Conservation (phyloP, 2,797 vertebrate genomes). For the Brotula barbata region DNA sequence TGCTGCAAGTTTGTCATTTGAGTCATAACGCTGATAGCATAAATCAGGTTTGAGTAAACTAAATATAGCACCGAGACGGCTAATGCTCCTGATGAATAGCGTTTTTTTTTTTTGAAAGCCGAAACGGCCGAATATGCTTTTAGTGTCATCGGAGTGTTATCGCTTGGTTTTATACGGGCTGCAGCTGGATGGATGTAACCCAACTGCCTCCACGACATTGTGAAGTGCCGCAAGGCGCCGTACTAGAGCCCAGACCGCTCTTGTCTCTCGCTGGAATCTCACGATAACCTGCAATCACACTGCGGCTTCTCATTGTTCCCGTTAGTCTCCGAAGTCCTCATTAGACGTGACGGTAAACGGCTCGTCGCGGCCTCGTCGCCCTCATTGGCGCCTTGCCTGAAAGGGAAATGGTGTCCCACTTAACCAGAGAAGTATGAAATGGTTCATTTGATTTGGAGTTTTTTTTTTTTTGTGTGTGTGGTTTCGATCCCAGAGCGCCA, state of each 20-base stretch:
- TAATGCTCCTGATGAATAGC: no score
- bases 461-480: constrained; percentile 14
- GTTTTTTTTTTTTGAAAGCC: no score
- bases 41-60: no score
- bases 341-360: constrained; percentile 20
- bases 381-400: constrained; percentile 19
- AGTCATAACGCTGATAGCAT: no score
- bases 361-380: constrained; percentile 15
- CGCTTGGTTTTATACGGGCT: no score
- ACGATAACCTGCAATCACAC: constrained; percentile 37
- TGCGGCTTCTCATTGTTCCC: constrained; percentile 28
- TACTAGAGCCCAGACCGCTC: constrained; percentile 5
- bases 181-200: no score
- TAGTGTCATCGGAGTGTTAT: no score
- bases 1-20: no score
- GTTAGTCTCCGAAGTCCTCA: constrained; percentile 25
- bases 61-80: no score
- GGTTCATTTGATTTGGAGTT: constrained; percentile 15
- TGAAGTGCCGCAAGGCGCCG: neutral
- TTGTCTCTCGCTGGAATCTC: constrained; percentile 22
- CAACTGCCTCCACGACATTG: neutral
- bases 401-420: constrained; percentile 4
- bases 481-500: neutral
- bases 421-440: constrained; percentile 36
- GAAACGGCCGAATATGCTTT: no score